phyloP scores from a whole-genome alignment of 2,797 vertebrate genomes.

The Sebastes steindachneri region DNA sequence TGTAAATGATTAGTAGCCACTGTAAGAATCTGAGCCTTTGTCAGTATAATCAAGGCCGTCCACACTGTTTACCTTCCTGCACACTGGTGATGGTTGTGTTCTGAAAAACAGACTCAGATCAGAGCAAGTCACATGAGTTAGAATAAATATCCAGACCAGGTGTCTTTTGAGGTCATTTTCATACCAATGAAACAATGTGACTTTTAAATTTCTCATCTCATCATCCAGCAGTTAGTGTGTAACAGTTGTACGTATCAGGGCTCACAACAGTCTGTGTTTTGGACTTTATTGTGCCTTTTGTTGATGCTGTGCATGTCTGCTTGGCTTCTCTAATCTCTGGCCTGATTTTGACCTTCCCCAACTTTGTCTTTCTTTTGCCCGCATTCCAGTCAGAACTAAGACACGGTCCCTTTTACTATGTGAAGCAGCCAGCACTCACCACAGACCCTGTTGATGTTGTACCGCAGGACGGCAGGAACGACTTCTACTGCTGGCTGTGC shows the following conservation, averaged over 20 bases:
- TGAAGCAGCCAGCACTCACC: constrained; percentile 92
- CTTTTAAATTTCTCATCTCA: neutral
- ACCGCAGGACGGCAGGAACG: constrained; percentile 99
- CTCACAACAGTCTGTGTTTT: constrained; percentile 27
- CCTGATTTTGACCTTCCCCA: constrained; percentile 90
- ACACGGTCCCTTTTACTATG: constrained; percentile 99
- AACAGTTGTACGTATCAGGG: neutral
- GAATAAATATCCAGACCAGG: neutral
- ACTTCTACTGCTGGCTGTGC: constrained; percentile 99
- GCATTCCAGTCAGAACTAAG: constrained; percentile 99
- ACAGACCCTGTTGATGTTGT: constrained; percentile 99
- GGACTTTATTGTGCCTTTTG: constrained; percentile 2
- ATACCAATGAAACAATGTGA: neutral
- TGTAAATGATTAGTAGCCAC: constrained; percentile 20
- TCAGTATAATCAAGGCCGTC: neutral
- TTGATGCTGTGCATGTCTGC: constrained; percentile 59
- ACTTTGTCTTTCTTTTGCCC: constrained; percentile 94
- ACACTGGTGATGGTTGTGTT: neutral
- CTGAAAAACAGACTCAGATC: constrained; percentile 12
- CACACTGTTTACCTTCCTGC: neutral
- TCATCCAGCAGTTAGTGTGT: neutral
- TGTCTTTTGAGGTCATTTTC: neutral
- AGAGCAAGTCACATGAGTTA: neutral
- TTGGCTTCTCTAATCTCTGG: constrained; percentile 65
- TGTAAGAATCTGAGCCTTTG: neutral